Base-by-base conservation (phyloP, 2,113 vertebrate genomes). In the Corythoichthys intestinalis region DNA sequence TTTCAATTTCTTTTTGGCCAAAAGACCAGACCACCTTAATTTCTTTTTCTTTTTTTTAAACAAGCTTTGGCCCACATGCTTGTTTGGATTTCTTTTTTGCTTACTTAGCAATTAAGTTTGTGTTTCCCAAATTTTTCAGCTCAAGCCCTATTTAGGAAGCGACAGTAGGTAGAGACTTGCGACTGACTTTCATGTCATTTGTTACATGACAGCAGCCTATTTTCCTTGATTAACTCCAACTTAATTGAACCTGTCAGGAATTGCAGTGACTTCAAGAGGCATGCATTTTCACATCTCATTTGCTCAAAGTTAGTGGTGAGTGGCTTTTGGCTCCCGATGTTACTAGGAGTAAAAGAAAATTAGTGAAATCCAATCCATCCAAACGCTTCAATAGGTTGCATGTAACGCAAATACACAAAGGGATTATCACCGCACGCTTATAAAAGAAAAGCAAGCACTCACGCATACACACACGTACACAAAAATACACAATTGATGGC, bases 221-320 rank as follows among this genome's bases (percentile, higher is more conserved):
- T 44, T 8, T 8, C 41, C 50, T 53, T 20, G 17, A 7, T 53
- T 17, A 53, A n/a, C n/a, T 20, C 7, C 7, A 5, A 7, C 15
- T 52, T 52, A 71, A 76, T 67, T 38, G 61, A 72, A 67, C 74
- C 67, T 66, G 65, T 64, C 65, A 50, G 11, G 59, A 70, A 67
- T 2, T 67, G 54, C 65, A 41, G 74, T 77, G 67, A 87, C 83
- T 77, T 80, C 76, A 10, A 70, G 68, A 69, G 63, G 52, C 65
- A 56, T 85, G 81, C n/a, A n/a, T 53, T n/a, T 53, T 53, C 6
- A n/a, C 15, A 20, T 53, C n/a, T 61, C 38, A 39, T 17, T 2
- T 6, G 17, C 59, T 15, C 17, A 28, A 15, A 9, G 5, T 6
- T 38, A 28, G 20, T 28, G 20, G 20, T 28, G 38, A 37, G 59